Evolutionary conservation across 2,113 vertebrate genomes (phyloP), one percentile per base, ranked within the genome.

Genomic region (Dasypus novemcinctus): DNA sequence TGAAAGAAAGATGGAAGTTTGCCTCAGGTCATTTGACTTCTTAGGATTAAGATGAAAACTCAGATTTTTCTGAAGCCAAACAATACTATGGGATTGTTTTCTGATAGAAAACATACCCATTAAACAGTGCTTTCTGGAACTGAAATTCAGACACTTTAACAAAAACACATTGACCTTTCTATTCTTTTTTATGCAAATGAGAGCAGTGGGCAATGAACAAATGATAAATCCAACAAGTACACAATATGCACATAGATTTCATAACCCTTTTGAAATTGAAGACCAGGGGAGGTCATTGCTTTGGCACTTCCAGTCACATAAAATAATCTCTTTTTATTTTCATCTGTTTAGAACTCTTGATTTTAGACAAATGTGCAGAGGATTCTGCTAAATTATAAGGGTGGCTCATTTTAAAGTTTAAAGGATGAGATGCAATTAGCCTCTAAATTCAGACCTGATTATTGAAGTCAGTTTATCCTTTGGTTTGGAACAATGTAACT

Each of bases 371-470:
- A 43, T 79, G 68, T 88, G 18, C 91, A 90, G 75, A 61, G 75
- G 87, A 95, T 94, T 94, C 76, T 97, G 97, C 94, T 94, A 96
- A 98, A 97, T 97, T 96, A 90, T 94, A 97, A 95, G 89, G 97
- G 87, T 61, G 95, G 81, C 52, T 97, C 91, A 90, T 97, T 98
- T 63, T 92, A 98, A 97, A 98, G 95, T 96, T 90, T 96, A 97
- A 98, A 36, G 54, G 93, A 97, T 98, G 96, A 96, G 91, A 97
- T 96, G 96, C 87, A 98, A 96, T 98, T 98, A 98, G 91, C 96
- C 97, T 97, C 81, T 66, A 93, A 96, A 97, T 97, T 98, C 91
- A 97, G 97, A 97, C 81, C 78, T 95, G 90, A 95, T 98, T 96
- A 97, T 41, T 96, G 81, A 98, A 97, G 96, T 97, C 94, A 95